These are phyloP conservation scores for Bemisia tabaci DNA, from an alignment of 1,140 invertebrate species.

Conservation along the genomic window DNA sequence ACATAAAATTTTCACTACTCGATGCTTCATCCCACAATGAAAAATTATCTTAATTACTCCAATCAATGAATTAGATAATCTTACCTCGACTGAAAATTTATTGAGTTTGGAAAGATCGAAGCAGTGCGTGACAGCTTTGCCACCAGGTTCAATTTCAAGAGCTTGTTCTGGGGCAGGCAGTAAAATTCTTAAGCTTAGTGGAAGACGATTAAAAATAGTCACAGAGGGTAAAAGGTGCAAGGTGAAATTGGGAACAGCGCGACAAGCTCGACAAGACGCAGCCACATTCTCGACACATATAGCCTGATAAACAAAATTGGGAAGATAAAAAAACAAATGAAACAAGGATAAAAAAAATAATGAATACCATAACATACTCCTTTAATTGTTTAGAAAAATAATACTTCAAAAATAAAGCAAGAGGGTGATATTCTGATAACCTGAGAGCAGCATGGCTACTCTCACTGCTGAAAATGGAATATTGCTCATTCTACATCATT, in stretches of 20 bases:
- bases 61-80: too few species aligned
- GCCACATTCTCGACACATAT: conserved; percentile 33
- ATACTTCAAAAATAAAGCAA: too few species aligned
- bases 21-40: too few species aligned
- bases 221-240: conserved; percentile 56
- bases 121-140: conserved; percentile 48
- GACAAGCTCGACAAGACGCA: conserved; percentile 25
- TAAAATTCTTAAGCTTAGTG: conserved; percentile 47
- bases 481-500: too few species aligned
- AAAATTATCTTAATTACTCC: too few species aligned
- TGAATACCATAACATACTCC: too few species aligned
- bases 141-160: conserved; percentile 52
- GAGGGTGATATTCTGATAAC: too few species aligned
- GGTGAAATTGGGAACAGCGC: conserved; percentile 52
- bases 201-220: conserved; percentile 59
- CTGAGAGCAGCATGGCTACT: too few species aligned
- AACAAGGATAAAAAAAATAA: too few species aligned
- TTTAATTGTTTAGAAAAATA: too few species aligned
- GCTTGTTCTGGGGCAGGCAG: conserved; percentile 37
- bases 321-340: conserved; percentile 3
- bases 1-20: too few species aligned
- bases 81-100: conserved; percentile 45
- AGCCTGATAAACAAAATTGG: conserved; percentile 31
- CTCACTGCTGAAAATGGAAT: too few species aligned
- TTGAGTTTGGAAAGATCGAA: conserved; percentile 43